Percentiles rank a stretch among this genome's conserved stretches.
Conservation (phyloP, 2,888 invertebrate genomes). For the Noctua comes region DNA sequence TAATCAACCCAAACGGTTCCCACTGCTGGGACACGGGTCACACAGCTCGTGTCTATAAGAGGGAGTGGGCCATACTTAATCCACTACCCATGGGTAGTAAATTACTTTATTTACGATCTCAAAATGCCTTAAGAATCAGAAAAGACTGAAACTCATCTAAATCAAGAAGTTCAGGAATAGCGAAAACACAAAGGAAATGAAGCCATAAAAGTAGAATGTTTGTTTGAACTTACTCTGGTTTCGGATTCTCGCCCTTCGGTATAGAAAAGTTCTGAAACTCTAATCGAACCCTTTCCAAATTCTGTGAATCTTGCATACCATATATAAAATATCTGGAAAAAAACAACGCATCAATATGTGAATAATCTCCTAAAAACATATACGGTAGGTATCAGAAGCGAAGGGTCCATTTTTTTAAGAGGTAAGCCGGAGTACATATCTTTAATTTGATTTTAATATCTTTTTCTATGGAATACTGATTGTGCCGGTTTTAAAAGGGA, state of each 20-base stretch:
- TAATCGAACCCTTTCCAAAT: slow-evolving; percentile 97
- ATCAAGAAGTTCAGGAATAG: background rate
- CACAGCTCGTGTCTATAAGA: background rate
- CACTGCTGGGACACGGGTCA: background rate
- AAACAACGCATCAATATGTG: background rate
- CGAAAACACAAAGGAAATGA: background rate
- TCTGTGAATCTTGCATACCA: slow-evolving; percentile 99
- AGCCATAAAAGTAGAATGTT: background rate
- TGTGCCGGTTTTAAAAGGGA: too few relatives aligned
- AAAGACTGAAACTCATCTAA: background rate
- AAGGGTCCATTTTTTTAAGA: too few relatives aligned
- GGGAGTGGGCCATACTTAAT: background rate
- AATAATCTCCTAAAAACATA: background rate
- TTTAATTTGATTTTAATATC: too few relatives aligned
- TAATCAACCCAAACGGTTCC: background rate
- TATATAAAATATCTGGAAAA: slow-evolving; percentile 97
- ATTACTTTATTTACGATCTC: background rate
- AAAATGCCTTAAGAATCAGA: background rate
- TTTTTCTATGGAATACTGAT: too few relatives aligned
- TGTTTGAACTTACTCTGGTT: slow-evolving; percentile 93
- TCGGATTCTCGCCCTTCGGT: slow-evolving; percentile 94
- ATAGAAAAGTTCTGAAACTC: slow-evolving; percentile 97
- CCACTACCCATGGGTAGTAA: background rate
- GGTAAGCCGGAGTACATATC: too few relatives aligned
- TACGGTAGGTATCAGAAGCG: background rate